These are phyloP conservation scores for Rhopalosiphum padi DNA, from an alignment of 1,140 invertebrate species.

Conservation along the genomic window DNA sequence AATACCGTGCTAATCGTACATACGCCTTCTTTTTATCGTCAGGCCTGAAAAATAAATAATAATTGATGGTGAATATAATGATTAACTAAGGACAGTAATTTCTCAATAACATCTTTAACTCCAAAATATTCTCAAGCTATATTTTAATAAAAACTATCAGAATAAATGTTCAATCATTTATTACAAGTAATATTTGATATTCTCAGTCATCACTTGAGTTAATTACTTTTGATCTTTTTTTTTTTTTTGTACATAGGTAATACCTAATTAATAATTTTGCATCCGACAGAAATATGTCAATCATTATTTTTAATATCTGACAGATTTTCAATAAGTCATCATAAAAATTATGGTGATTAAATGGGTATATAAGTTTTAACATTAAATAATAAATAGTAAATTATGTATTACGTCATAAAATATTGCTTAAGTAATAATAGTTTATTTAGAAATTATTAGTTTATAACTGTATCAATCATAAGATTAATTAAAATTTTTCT, in stretches of 20 bases:
- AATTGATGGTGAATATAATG: not conserved
- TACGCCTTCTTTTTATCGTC: conserved; percentile 99
- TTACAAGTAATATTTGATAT: conserved; percentile 24
- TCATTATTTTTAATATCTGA: conserved; percentile 31
- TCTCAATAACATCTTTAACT: not conserved
- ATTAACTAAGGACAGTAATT: not conserved
- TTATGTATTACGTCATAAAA: not conserved
- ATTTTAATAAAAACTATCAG: not conserved
- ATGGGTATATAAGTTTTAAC: no score
- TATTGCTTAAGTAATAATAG: not conserved
- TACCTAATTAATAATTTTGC: not conserved
- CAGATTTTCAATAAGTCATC: conserved; percentile 54
- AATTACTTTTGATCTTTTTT: not conserved
- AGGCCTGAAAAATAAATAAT: conserved; percentile 73
- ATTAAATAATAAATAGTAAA: no score
- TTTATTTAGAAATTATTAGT: conserved; percentile 26
- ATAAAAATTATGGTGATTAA: not conserved
- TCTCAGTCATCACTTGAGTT: conserved; percentile 10
- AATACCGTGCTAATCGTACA: conserved; percentile 93
- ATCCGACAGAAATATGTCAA: conserved; percentile 23
- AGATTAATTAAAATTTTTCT: not conserved
- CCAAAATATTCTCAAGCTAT: not conserved
- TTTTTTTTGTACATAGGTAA: not conserved
- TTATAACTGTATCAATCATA: conserved; percentile 34
- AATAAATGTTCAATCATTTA: not conserved